Conservation (phyloP, 2,888 invertebrate species). For the Polyommatus icarus region DNA sequence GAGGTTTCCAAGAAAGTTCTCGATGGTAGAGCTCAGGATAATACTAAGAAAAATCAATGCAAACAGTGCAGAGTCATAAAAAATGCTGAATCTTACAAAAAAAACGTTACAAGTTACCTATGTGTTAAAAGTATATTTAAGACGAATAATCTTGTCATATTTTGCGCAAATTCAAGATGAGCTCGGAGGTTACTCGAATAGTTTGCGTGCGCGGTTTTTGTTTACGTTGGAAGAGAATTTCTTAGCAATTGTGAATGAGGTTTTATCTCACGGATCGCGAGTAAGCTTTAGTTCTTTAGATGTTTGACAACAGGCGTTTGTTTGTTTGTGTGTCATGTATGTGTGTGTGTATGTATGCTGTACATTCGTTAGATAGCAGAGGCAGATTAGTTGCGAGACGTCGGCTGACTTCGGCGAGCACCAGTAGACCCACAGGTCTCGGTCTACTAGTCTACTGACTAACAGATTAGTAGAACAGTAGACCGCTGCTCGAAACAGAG, state of each 20-base stretch:
- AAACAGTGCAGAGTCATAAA: not conserved
- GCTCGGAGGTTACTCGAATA: not conserved
- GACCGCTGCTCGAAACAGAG: not conserved
- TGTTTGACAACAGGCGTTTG: not conserved
- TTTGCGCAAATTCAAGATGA: not conserved
- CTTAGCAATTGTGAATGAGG: not conserved
- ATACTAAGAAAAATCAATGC: not conserved
- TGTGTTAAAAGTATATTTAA: not conserved
- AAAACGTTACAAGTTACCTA: not conserved
- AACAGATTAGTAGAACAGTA: not conserved
- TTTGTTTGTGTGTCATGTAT: not conserved
- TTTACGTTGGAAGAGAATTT: not conserved
- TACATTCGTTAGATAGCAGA: conserved; percentile 12
- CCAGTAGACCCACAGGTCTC: not conserved
- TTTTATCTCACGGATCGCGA: conserved; percentile 3
- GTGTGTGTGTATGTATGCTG: not conserved
- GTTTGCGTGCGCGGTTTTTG: not conserved
- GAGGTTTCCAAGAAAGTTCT: not conserved
- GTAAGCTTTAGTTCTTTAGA: not conserved
- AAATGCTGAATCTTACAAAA: not conserved
- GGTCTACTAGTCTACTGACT: not conserved
- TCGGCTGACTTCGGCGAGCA: not conserved
- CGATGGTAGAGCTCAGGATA: not conserved
- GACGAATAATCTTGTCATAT: not conserved
- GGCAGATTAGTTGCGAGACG: conserved; percentile 19